These are phyloP conservation scores for Microplitis demolitor DNA, from an alignment of 1,140 invertebrate genomes.

Conservation along the genomic window DNA sequence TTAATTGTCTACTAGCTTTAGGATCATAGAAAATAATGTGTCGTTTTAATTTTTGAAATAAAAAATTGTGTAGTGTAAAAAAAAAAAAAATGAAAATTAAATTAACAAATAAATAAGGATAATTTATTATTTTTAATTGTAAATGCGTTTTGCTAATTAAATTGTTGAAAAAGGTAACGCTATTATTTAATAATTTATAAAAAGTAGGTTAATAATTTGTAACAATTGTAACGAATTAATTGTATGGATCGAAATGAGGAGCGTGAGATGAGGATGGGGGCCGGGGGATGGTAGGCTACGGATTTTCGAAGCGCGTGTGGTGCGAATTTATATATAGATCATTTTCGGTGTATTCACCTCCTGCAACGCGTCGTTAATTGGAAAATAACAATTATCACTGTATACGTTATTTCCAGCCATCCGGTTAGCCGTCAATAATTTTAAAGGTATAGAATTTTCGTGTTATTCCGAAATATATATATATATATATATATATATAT, in stretches of 20 bases:
- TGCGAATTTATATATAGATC: background rate
- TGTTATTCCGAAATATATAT: background rate
- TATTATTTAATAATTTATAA: background rate
- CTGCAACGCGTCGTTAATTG: conserved; percentile 23
- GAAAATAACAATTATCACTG: conserved; percentile 28
- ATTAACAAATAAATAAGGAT: background rate
- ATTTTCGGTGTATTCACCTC: background rate
- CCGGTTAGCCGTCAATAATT: background rate
- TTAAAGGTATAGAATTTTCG: background rate
- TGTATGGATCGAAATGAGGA: background rate
- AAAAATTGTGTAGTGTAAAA: no score
- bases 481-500: background rate
- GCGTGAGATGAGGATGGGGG: no score
- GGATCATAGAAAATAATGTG: no score
- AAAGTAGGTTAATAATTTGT: background rate
- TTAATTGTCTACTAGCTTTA: no score
- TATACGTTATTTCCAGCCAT: conserved; percentile 12
- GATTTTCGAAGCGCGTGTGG: background rate
- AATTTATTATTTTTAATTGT: background rate
- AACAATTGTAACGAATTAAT: background rate
- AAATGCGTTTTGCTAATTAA: background rate
- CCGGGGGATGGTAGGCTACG: background rate
- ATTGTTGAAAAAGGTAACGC: background rate
- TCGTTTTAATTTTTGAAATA: background rate
- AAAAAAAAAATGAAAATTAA: no score